phyloP scores from a whole-genome alignment of 37 sponge, comb jelly and placozoan species.

The Oopsacas minuta region DNA sequence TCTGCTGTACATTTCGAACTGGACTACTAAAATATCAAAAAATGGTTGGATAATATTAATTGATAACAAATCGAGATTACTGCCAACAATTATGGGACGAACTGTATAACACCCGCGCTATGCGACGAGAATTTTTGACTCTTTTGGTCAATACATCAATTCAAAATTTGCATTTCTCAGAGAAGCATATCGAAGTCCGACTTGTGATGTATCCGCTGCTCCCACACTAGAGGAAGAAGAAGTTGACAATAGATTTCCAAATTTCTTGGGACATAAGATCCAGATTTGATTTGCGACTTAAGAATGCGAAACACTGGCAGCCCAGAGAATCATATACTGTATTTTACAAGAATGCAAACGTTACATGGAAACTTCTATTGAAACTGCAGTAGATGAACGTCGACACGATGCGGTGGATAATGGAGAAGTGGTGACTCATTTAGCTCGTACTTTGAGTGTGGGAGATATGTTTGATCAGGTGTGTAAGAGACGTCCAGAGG shows the following conservation, averaged over 20 bases:
- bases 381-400: constrained; percentile 23
- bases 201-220: constrained; percentile 11
- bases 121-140: constrained; percentile 30
- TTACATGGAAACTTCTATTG: constrained; percentile 13
- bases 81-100: too few species aligned
- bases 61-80: too few species aligned
- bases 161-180: constrained; percentile 28
- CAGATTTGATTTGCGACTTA: constrained; percentile 21
- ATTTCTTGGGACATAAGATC: constrained; percentile 22
- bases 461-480: constrained; percentile 42
- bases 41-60: too few species aligned
- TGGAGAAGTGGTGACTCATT: constrained; percentile 30
- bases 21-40: too few species aligned
- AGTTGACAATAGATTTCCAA: constrained; percentile 20
- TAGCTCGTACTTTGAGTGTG: constrained; percentile 38
- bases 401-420: neutral
- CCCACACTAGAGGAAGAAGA: neutral
- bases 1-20: too few species aligned
- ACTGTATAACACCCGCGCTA: constrained; percentile 33
- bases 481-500: constrained; percentile 22
- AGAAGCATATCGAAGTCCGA: constrained; percentile 24
- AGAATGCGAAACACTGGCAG: constrained; percentile 9
- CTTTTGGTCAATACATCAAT: constrained; percentile 21
- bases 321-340: too few species aligned
- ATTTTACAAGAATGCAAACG: constrained; percentile 17